phyloP scores from a whole-genome alignment of 2,797 vertebrate genomes.

The Chrysocyon brachyurus region DNA sequence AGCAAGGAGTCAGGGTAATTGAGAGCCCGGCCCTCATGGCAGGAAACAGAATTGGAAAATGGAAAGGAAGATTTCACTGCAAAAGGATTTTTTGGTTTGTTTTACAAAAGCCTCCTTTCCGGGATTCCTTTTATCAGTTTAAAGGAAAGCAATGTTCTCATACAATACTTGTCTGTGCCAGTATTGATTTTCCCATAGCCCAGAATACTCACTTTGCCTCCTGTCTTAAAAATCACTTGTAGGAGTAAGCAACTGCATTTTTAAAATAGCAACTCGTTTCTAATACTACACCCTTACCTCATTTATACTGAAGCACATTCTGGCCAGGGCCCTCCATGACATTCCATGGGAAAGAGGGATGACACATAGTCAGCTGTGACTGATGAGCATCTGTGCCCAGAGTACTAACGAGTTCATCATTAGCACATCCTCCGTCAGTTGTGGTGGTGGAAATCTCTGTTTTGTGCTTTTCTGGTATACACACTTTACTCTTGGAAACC shows the following conservation, averaged over 20 bases:
- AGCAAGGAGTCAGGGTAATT: rapidly evolving
- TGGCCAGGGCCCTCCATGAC: neutral
- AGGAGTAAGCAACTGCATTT: neutral
- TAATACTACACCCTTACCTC: neutral
- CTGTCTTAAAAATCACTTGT: neutral
- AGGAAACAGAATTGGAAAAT: neutral
- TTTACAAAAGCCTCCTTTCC: neutral
- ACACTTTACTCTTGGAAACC: neutral
- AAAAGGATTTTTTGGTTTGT: neutral
- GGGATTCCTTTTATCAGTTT: neutral
- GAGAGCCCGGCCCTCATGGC: neutral
- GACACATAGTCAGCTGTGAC: neutral
- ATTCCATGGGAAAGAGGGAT: no score
- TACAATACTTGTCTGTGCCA: neutral
- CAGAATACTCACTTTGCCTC: neutral
- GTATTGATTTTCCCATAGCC: neutral
- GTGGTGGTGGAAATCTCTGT: neutral
- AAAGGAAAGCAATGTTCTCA: neutral
- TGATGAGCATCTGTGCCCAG: rapidly evolving
- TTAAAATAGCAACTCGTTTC: neutral
- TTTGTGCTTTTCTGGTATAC: neutral
- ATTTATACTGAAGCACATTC: neutral
- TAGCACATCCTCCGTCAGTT: neutral
- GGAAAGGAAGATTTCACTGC: neutral
- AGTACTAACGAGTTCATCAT: rapidly evolving